phyloP scores from a whole-genome alignment of 1,140 invertebrate species.

The Neodiprion pinetum region DNA sequence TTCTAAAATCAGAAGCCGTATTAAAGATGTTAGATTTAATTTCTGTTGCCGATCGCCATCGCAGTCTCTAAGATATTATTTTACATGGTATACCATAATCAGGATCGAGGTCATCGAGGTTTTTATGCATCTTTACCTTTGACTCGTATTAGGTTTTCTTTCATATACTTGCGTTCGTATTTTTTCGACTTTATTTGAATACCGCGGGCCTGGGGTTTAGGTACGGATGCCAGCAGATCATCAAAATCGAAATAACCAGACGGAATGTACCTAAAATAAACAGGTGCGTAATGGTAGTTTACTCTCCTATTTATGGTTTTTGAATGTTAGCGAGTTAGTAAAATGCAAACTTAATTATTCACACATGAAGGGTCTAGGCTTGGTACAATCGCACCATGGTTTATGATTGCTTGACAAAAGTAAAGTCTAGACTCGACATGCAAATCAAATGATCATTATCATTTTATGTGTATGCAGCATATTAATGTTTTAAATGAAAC shows the following conservation, averaged over 20 bases:
- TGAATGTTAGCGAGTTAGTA: conserved; percentile 12
- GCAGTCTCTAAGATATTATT: too few relatives aligned
- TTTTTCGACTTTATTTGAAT: conserved; percentile 47
- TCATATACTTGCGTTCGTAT: conserved; percentile 45
- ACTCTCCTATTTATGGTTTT: conserved; percentile 12
- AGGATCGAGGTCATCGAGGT: not conserved
- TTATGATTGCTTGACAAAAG: conserved; percentile 10
- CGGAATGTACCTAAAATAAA: conserved; percentile 34
- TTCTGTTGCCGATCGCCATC: too few relatives aligned
- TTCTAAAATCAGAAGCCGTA: too few relatives aligned
- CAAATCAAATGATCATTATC: too few relatives aligned
- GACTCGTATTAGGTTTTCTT: conserved; percentile 20
- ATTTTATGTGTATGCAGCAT: too few relatives aligned
- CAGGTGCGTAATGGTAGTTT: conserved; percentile 50
- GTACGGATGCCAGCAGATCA: conserved; percentile 38
- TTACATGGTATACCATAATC: too few relatives aligned
- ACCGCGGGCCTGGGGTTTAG: conserved; percentile 39
- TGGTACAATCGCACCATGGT: not conserved
- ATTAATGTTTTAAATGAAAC: not conserved
- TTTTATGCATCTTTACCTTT: not conserved
- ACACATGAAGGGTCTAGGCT: not conserved
- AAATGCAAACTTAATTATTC: not conserved
- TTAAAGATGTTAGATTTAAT: too few relatives aligned
- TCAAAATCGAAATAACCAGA: conserved; percentile 34
- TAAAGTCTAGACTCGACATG: too few relatives aligned